Evolutionary conservation across 2,888 invertebrate species (phyloP).

Genomic region (Aporophyla nigra): DNA sequence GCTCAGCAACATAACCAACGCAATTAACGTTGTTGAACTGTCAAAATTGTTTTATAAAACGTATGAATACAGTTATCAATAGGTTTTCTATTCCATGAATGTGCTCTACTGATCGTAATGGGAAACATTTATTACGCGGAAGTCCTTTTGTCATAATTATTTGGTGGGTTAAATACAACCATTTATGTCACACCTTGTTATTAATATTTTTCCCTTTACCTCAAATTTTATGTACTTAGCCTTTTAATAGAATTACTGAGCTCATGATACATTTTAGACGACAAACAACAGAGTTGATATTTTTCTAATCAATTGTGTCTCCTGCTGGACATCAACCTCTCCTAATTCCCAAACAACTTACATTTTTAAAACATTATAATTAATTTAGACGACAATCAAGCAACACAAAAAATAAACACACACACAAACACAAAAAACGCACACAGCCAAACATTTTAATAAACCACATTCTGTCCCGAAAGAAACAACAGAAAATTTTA

Average conservation of each 20-base stretch:
- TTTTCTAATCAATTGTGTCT: not conserved
- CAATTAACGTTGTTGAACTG: no score
- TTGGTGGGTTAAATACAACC: not conserved
- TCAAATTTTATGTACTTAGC: not conserved
- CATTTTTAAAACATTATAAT: not conserved
- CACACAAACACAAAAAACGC: conserved; percentile 5
- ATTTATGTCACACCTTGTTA: no score
- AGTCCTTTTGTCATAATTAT: not conserved
- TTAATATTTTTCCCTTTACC: not conserved
- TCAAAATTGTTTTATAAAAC: not conserved
- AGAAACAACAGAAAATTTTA: conserved; percentile 13
- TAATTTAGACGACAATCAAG: conserved; percentile 1
- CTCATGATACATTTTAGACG: not conserved
- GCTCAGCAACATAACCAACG: no score
- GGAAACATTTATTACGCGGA: not conserved
- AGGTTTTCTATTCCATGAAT: not conserved
- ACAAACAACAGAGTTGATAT: not conserved
- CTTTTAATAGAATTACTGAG: not conserved
- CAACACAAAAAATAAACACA: conserved; percentile 1
- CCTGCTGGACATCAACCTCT: not conserved
- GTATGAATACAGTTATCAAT: not conserved
- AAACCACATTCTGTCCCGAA: not conserved
- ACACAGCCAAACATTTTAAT: not conserved
- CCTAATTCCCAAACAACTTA: not conserved
- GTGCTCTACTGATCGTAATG: not conserved